Evolutionary conservation across 2,888 invertebrate species (phyloP).

Genomic region (Maniola hyperantus): DNA sequence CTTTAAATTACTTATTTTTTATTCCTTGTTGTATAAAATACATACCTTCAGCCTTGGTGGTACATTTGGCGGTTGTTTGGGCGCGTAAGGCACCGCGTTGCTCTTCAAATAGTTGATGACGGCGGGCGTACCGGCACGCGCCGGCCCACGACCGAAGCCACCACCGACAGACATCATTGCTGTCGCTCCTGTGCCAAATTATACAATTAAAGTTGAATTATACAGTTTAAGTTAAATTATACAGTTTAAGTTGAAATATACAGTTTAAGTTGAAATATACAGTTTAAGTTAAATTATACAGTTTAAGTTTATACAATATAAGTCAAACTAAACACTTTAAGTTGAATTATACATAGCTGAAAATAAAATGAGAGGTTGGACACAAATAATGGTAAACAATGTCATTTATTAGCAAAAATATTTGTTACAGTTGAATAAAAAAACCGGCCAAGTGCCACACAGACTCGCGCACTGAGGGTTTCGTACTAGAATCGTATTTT

Average conservation of each 20-base stretch:
- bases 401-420: neutral
- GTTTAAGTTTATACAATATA: no score
- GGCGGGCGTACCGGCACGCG: slow-evolving; percentile 70
- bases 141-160: slow-evolving; percentile 63
- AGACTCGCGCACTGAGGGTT: no score
- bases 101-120: slow-evolving; percentile 77
- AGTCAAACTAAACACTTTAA: no score
- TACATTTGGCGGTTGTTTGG: slow-evolving; percentile 60
- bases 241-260: no score
- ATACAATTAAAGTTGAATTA: neutral
- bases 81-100: slow-evolving; percentile 67
- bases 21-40: neutral
- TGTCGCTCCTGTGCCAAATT: slow-evolving; percentile 55
- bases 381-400: slow-evolving; percentile 1
- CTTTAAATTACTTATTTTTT: no score
- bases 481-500: no score
- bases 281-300: no score
- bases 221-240: neutral
- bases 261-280: no score
- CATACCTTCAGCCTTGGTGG: slow-evolving; percentile 71
- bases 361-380: neutral
- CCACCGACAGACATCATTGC: slow-evolving; percentile 76
- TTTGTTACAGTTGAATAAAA: neutral
- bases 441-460: no score
- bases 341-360: neutral